Evolutionary conservation across 2,888 invertebrate genomes (phyloP).

Genomic region (Amiota mariae): DNA sequence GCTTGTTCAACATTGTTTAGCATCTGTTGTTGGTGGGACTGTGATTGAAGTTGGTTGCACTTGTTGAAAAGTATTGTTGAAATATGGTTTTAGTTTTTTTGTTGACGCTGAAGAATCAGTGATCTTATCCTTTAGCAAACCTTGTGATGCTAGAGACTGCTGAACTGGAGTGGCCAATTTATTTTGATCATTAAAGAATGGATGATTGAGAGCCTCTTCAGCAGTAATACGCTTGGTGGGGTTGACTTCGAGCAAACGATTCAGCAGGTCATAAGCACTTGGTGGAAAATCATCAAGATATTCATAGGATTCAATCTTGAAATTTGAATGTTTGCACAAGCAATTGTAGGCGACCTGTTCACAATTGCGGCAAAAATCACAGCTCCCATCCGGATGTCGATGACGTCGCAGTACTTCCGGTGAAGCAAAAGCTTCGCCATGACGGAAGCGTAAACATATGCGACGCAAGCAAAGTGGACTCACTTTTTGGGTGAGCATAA

Average conservation of each 20-base stretch:
- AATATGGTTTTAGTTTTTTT: background rate
- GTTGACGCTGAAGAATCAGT: constrained; percentile 21
- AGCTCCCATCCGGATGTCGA: constrained; percentile 59
- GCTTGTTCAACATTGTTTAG: no score
- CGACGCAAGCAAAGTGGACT: constrained; percentile 74
- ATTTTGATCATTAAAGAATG: constrained; percentile 77
- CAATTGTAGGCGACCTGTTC: constrained; percentile 71
- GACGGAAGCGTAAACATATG: constrained; percentile 73
- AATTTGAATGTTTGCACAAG: constrained; percentile 68
- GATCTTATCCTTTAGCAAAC: constrained; percentile 14
- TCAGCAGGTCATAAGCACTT: constrained; percentile 83
- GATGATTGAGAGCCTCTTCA: constrained; percentile 82
- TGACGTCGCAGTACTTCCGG: constrained; percentile 62
- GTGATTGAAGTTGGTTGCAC: no score
- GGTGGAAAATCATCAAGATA: constrained; percentile 76
- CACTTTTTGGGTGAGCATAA: constrained; percentile 75
- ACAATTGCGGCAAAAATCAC: constrained; percentile 70
- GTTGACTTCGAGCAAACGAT: constrained; percentile 83
- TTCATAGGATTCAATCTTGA: constrained; percentile 59
- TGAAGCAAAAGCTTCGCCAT: constrained; percentile 65
- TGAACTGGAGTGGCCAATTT: constrained; percentile 29
- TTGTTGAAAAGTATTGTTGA: no score
- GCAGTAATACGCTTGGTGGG: constrained; percentile 83
- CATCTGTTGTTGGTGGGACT: no score
- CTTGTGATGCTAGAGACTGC: background rate